These are phyloP conservation scores for Ginglymostoma cirratum DNA, from an alignment of 2,113 vertebrate genomes.

Conservation along the genomic window DNA sequence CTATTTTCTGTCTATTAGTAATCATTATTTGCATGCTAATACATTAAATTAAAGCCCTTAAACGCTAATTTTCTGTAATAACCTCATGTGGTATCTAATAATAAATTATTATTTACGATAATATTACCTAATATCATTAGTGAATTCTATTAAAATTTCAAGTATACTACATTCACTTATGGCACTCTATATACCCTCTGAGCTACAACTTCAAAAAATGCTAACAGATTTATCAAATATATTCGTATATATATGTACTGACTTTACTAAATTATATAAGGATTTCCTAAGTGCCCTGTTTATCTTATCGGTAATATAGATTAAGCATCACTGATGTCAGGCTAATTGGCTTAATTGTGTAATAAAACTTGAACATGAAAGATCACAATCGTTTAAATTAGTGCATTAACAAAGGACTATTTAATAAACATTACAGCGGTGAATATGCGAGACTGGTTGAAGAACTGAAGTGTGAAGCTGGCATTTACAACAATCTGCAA, in stretches of 20 bases:
- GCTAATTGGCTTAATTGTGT: background rate
- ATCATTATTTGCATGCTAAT: background rate
- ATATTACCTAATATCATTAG: background rate
- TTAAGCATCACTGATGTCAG: background rate
- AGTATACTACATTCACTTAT: background rate
- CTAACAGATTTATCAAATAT: background rate
- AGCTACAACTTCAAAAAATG: background rate
- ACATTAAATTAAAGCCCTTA: background rate
- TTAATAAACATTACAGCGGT: conserved; percentile 21
- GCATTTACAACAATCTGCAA: background rate
- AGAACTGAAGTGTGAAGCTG: conserved; percentile 5
- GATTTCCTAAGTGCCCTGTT: background rate
- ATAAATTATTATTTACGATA: no score
- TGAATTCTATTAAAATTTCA: background rate
- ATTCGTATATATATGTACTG: no score
- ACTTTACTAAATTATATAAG: no score
- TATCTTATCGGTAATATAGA: background rate
- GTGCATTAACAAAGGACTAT: background rate
- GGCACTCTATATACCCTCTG: background rate
- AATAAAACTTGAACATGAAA: background rate
- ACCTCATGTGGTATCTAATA: background rate
- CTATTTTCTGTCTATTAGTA: background rate
- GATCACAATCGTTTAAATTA: background rate
- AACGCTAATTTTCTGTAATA: background rate
- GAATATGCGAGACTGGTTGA: background rate